Evolutionary conservation across 1,140 invertebrate genomes (phyloP).

Genomic region (Drosophila albomicans): DNA sequence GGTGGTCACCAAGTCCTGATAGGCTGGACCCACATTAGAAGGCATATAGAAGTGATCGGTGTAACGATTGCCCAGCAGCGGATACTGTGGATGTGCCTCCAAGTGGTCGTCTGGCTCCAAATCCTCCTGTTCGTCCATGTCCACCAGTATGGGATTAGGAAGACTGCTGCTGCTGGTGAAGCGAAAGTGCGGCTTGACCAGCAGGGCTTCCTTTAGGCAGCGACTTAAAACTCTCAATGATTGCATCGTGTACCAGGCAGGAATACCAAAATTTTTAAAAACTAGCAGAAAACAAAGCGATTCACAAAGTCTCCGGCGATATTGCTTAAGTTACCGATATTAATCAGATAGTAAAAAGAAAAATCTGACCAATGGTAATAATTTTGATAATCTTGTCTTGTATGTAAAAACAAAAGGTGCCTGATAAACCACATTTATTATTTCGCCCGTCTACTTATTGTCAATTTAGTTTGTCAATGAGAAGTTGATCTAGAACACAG

Average conservation of each 20-base stretch:
- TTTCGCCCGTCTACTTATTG: neutral
- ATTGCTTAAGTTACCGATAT: neutral
- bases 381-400: constrained; percentile 26
- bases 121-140: constrained; percentile 53
- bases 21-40: constrained; percentile 44
- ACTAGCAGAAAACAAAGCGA: constrained; percentile 10
- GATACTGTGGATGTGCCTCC: neutral
- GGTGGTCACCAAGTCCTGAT: constrained; percentile 48
- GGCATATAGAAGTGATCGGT: constrained; percentile 64
- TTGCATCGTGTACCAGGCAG: constrained; percentile 26
- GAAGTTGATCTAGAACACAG: neutral
- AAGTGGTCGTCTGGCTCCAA: constrained; percentile 39
- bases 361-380: constrained; percentile 12
- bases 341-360: constrained; percentile 7
- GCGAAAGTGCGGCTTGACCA: neutral
- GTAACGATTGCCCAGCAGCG: constrained; percentile 42
- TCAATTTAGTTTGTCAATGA: neutral
- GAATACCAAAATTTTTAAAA: constrained; percentile 26
- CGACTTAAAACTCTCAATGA: constrained; percentile 19
- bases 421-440: constrained; percentile 7
- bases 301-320: neutral
- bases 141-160: constrained; percentile 23
- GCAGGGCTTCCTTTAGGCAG: constrained; percentile 4
- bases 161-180: constrained; percentile 49
- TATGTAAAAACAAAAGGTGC: constrained; percentile 22